Base-by-base conservation (phyloP, 2,113 vertebrate genomes). In the Vireo altiloquus region DNA sequence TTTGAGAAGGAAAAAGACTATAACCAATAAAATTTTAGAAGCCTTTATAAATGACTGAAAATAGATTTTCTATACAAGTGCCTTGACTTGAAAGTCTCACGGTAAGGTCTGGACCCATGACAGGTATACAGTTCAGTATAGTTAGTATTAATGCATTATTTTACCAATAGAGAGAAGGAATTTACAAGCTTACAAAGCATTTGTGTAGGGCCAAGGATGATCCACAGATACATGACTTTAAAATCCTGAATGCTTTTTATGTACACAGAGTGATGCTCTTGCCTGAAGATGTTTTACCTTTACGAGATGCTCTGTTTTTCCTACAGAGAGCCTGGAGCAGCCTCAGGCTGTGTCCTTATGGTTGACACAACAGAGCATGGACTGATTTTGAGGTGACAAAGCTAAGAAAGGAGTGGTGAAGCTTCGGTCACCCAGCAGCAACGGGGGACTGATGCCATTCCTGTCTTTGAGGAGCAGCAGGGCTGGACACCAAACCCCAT, bases 21-120 rank as follows among this genome's bases (percentile, higher is more conserved):
- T 37, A 83, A 84, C 40, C 42, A 87, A 20, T 82, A 95, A 44
- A 31, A 92, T 75, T 95, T 93, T 83, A 91, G 87, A 87, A 83
- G 81, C 37, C 75, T 91, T 70, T 68, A 44, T 83, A 93, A 92
- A 90, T 90, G 53, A 94, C 76, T 90, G 68, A 42, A 61, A 91
- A 93, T 50, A 90, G 39, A 90, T 90, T 80, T 96, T 60, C 68
- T 66, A 31, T 52, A 78, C 35, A 86, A 84, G 75, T 33, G 31
- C 63, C 82, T 81, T 56, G 61, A 72, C 56, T 63, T 44, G 28
- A 89, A 94, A 94, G 64, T 66, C 35, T 78, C 83, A 80, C 0
- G 9, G 61, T 76, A 54, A 95, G 82, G 28, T 57, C 64, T 80
- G 46, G 44, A 35, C 23, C 42, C 50, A 19, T 12, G 49, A 75